A percentile compares a stretch with the other conserved stretches of the same genome.
Conservation (phyloP, 2,113 vertebrate species). For the Xiphophorus couchianus region DNA sequence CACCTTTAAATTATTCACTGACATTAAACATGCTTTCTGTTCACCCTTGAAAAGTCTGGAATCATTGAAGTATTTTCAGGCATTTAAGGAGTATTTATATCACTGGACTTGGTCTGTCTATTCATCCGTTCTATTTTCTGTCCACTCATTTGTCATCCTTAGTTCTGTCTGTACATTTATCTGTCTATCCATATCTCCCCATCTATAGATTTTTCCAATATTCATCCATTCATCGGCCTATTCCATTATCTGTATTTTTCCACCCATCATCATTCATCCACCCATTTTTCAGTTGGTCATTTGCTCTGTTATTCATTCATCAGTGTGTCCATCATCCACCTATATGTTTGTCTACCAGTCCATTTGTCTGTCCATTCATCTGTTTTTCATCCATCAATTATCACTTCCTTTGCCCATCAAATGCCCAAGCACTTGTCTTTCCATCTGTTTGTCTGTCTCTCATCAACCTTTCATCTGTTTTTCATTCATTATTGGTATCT, state of each 20-base stretch:
- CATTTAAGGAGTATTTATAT: background rate
- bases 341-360: too few species aligned
- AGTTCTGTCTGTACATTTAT: background rate
- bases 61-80: background rate
- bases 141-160: background rate
- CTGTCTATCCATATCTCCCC: background rate
- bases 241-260: background rate
- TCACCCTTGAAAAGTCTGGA: background rate
- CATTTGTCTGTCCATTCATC: too few species aligned
- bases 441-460: too few species aligned
- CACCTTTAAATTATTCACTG: conserved; percentile 74
- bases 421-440: background rate
- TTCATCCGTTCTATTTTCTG: background rate
- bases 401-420: background rate
- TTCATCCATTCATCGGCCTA: background rate
- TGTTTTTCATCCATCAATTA: too few species aligned
- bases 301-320: background rate
- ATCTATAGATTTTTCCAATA: background rate
- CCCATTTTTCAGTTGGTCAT: background rate
- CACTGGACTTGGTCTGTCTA: background rate
- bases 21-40: conserved; percentile 50
- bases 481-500: too few species aligned
- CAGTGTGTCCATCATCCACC: background rate
- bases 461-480: too few species aligned
- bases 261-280: background rate